Conservation (phyloP, 2,888 invertebrate genomes). For the Drymonia ruficornis region DNA sequence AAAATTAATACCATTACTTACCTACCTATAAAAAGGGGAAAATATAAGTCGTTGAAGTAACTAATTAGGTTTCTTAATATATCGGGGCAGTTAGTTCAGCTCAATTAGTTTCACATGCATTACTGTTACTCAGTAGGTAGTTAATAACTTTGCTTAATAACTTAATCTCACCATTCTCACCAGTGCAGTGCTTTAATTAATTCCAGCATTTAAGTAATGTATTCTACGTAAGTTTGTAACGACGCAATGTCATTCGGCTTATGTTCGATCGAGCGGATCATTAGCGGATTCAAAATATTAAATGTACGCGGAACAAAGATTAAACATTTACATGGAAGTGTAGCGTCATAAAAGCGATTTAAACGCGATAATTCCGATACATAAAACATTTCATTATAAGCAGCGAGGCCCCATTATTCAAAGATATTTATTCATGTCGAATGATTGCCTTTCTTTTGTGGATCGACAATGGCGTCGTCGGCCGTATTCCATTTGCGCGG, state of each 20-base stretch:
- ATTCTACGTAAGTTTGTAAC: too few relatives aligned
- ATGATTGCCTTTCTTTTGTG: slow-evolving; percentile 84
- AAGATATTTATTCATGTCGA: slow-evolving; percentile 84
- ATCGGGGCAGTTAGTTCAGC: slow-evolving; percentile 27
- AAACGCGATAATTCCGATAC: slow-evolving; percentile 76
- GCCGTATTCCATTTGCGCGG: slow-evolving; percentile 77
- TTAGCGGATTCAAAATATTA: slow-evolving; percentile 38
- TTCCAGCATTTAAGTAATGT: too few relatives aligned
- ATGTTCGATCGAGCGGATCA: slow-evolving; percentile 35
- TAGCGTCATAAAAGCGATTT: slow-evolving; percentile 66
- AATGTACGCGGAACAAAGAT: slow-evolving; percentile 40
- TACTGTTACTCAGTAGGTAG: slow-evolving; percentile 32
- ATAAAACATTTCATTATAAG: slow-evolving; percentile 82
- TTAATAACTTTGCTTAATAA: slow-evolving; percentile 20
- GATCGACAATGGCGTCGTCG: slow-evolving; percentile 75
- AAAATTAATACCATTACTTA: too few relatives aligned
- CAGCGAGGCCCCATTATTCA: slow-evolving; percentile 78
- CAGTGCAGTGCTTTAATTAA: slow-evolving; percentile 27
- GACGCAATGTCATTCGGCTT: slow-evolving; percentile 24
- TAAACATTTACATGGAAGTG: slow-evolving; percentile 57
- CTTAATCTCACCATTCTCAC: slow-evolving; percentile 30
- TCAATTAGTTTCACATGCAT: slow-evolving; percentile 47
- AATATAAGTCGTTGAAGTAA: too few relatives aligned
- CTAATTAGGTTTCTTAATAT: too few relatives aligned
- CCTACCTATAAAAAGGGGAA: too few relatives aligned